Percentiles rank a stretch among this genome's conserved stretches.
Evolutionary conservation across 1,140 invertebrate genomes (phyloP).

Genomic region (Drosophila equinoxialis): DNA sequence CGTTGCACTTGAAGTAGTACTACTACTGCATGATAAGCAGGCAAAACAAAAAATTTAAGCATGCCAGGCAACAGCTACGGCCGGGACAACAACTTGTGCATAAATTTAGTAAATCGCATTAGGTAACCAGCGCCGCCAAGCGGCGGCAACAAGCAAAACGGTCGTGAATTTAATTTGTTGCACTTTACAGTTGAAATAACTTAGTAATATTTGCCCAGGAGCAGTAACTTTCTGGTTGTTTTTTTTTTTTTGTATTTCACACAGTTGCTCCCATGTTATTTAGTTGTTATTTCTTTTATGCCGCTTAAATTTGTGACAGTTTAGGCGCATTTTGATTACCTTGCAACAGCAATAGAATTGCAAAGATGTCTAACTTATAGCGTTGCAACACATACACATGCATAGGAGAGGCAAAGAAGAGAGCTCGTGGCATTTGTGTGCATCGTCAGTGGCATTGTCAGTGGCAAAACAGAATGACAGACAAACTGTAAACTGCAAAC

Average conservation of each 20-base stretch:
- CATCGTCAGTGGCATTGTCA: constrained; percentile 38
- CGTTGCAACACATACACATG: not conserved
- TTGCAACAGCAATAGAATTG: constrained; percentile 12
- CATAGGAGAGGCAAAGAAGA: not conserved
- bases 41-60: constrained; percentile 52
- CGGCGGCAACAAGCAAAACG: constrained; percentile 47
- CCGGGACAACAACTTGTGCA: constrained; percentile 65
- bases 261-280: not conserved
- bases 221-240: constrained; percentile 1
- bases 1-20: constrained; percentile 41
- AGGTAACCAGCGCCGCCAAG: constrained; percentile 43
- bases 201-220: constrained; percentile 48
- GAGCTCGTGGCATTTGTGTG: constrained; percentile 8
- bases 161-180: constrained; percentile 75
- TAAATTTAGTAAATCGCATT: constrained; percentile 73
- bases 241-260: not conserved
- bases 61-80: constrained; percentile 21
- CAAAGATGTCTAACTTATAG: constrained; percentile 9
- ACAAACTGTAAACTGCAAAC: constrained; percentile 49
- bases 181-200: constrained; percentile 78
- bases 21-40: constrained; percentile 63
- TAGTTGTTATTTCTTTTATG: constrained; percentile 9
- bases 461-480: constrained; percentile 25
- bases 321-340: constrained; percentile 25
- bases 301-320: constrained; percentile 19